Base-by-base conservation (phyloP, 2,888 invertebrate genomes). In the Tipula unca region DNA sequence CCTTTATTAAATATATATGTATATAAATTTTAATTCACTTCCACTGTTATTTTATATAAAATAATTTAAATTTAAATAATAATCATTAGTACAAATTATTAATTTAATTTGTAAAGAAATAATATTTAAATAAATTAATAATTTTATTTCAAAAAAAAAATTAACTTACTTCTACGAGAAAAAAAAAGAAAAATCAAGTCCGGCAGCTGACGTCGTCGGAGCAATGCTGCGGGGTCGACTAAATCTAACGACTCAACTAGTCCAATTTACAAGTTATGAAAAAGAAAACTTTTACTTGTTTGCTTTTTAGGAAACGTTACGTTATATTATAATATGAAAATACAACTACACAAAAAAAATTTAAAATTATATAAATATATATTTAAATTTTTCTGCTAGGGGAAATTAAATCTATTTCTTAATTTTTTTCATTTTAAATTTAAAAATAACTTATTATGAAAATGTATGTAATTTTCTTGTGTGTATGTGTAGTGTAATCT, bases 171-270 rank as follows among this genome's bases (percentile, higher is more conserved):
- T 85, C 87, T 90, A 90, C 89, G 90, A 25, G 90, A 90, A 90
- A 90, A 89, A 90, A 90, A 89, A 90, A 90, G 87, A 90, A 89
- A 85, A 85, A 90, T 90, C 89, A 89, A 89, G 89, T 90, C 90
- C 90, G 90, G 90, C 91, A 91, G 91, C 91, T 91, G 90, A 90
- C 90, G 91, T 91, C 89, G 90, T 90, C 90, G 91, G 90, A 90
- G 90, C 90, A 90, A 90, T 90, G 91, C 91, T 91, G 91, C 91
- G 90, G 90, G 90, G 91, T 91, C 90, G 90, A 91, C 91, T 91
- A 90, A 90, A 90, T 90, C 90, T 86, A 86, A 86, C 85, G 86
- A 86, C 85, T 69, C 86, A 86, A 87, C 85, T 86, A 85, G 82
- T 86, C 85, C 83, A 69, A 86, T 54, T 85, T 84, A 84, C 84